Percentiles rank a stretch among this genome's conserved stretches.
Conservation (phyloP, 2,888 invertebrate species). For the Cerastoderma edule region DNA sequence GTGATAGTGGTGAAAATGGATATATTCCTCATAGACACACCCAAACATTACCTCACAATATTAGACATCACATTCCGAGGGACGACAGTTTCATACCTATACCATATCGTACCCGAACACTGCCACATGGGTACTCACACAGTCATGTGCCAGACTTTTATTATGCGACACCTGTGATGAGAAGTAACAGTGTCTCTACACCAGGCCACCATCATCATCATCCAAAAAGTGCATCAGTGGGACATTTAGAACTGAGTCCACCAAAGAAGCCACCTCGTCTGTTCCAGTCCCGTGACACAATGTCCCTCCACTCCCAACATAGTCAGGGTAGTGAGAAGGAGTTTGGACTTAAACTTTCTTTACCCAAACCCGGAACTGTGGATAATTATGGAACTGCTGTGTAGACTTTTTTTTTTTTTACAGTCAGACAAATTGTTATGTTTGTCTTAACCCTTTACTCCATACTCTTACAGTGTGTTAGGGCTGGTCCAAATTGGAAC, state of each 20-base stretch:
- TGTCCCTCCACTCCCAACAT: conserved; percentile 64
- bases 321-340: conserved; percentile 59
- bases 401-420: no score
- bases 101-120: conserved; percentile 41
- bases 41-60: conserved; percentile 51
- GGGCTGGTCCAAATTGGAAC: no score
- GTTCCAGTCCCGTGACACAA: conserved; percentile 72
- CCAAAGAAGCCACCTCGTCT: conserved; percentile 76
- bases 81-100: conserved; percentile 43
- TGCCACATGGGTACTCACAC: conserved; percentile 53
- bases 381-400: conserved; percentile 72
- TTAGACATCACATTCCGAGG: conserved; percentile 28
- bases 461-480: no score
- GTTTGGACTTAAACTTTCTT: conserved; percentile 59
- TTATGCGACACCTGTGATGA: conserved; percentile 34
- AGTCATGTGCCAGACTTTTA: conserved; percentile 35
- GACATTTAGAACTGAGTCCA: conserved; percentile 68
- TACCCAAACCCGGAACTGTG: conserved; percentile 68
- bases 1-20: conserved; percentile 37
- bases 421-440: background rate
- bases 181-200: conserved; percentile 47
- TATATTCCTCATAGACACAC: conserved; percentile 27
- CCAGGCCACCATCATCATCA: conserved; percentile 21
- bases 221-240: conserved; percentile 75
- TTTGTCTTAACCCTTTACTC: no score